Conservation (phyloP, 2,888 invertebrate genomes). For the Caenorhabditis afra region DNA sequence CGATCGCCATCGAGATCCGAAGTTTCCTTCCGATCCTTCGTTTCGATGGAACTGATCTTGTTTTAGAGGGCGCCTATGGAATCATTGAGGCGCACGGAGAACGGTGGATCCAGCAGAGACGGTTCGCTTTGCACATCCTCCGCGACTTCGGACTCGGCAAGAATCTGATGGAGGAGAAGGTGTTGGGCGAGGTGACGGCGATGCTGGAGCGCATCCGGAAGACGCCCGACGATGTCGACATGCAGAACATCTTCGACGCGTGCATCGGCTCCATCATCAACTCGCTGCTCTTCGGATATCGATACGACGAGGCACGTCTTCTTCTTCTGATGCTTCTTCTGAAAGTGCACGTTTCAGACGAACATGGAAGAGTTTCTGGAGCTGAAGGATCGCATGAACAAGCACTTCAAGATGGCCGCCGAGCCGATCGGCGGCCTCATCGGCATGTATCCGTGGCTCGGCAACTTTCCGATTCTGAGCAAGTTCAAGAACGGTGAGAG, state of each 20-base stretch:
- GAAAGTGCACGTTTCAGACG: no score
- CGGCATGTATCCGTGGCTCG: conserved; percentile 56
- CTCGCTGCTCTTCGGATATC: conserved; percentile 60
- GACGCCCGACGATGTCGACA: conserved; percentile 36
- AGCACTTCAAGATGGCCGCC: conserved; percentile 54
- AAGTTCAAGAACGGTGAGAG: conserved; percentile 32
- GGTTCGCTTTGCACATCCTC: conserved; percentile 62
- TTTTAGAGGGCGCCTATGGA: conserved; percentile 55
- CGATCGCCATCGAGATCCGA: conserved; percentile 44
- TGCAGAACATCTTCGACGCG: conserved; percentile 54
- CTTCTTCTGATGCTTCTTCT: no score
- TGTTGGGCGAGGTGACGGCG: conserved; percentile 34
- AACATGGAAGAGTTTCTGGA: conserved; percentile 52
- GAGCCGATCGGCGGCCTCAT: conserved; percentile 53
- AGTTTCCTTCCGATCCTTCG: no score
- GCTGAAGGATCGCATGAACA: conserved; percentile 41
- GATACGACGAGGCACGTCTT: conserved; percentile 69
- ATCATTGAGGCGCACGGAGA: conserved; percentile 55
- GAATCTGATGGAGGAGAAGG: conserved; percentile 66
- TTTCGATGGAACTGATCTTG: no score
- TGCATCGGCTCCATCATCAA: conserved; percentile 66
- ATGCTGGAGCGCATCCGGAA: conserved; percentile 32
- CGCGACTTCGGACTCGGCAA: conserved; percentile 66
- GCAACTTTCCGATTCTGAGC: conserved; percentile 42
- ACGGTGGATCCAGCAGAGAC: conserved; percentile 52